These are phyloP conservation scores for Zosterops japonicus DNA, from an alignment of 2,113 vertebrate species.

Conservation along the genomic window DNA sequence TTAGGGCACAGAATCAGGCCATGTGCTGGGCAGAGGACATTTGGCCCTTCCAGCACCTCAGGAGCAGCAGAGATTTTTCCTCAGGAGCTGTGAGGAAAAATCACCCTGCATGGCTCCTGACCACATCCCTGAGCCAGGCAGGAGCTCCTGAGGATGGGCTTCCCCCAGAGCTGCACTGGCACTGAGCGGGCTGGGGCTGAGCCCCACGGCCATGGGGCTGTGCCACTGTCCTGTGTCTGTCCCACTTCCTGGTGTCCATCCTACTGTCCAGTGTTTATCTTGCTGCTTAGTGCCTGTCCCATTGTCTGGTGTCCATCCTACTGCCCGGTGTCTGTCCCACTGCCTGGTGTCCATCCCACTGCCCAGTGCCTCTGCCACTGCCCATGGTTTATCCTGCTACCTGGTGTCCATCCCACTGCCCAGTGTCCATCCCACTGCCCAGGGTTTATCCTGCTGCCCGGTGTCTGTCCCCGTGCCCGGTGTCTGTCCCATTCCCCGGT, in stretches of 20 bases:
- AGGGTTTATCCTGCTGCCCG: fast-evolving
- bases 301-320: fast-evolving
- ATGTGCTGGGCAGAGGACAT: too few relatives aligned
- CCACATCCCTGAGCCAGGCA: not conserved
- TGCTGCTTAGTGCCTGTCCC: not conserved
- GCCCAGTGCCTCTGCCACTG: fast-evolving
- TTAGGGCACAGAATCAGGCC: not conserved
- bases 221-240: fast-evolving
- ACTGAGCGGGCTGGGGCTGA: fast-evolving
- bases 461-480: fast-evolving
- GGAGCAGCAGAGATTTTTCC: not conserved
- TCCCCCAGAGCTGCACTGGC: fast-evolving
- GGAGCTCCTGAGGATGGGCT: fast-evolving
- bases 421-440: not conserved
- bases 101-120: fast-evolving
- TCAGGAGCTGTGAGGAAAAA: not conserved
- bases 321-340: fast-evolving
- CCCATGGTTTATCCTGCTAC: fast-evolving
- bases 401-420: fast-evolving
- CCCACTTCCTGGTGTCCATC: not conserved
- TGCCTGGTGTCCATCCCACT: fast-evolving
- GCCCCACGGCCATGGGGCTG: fast-evolving
- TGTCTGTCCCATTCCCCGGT: fast-evolving
- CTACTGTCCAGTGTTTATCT: fast-evolving
- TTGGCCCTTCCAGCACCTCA: not conserved